Base-by-base conservation (phyloP, 2,797 vertebrate species). In the Thalassophryne amazonica region DNA sequence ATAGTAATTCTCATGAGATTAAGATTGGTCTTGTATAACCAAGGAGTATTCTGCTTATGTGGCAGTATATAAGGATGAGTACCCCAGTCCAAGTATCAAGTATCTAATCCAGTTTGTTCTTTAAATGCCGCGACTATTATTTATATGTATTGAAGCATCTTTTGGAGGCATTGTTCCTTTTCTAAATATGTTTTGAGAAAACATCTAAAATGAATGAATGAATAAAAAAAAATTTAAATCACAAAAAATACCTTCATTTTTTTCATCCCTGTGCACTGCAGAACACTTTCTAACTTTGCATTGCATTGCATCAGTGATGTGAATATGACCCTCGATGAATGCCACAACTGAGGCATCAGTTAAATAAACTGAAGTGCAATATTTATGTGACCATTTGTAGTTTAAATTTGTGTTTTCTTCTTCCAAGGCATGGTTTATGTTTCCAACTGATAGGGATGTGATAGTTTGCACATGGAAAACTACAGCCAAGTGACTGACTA, bases 121-220 rank as follows among this genome's bases (percentile, higher is more conserved):
- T 89, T 89, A 87, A 89, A 89, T 88, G 86, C 64, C 84, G 84
- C 80, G 69, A 71, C 67, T 61, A 66, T 69, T 42, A 46, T 63
- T 81, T 83, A 81, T 81, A 67, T 82, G 73, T 81, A 40, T 63
- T 49, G 54, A 50, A 71, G 59, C 53, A 40, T 47, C 56, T 55
- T 32, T 42, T n/a, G n/a, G 11, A 51, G 60, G 51, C 37, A 55
- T 49, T 49, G 22, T 11, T 68, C 61, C 37, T 42, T 33, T 69
- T 81, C 45, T 38, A 47, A 57, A 43, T 62, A 22, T 65, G 60
- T 69, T 66, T 70, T 66, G 30, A 43, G 47, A 20, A 11, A 37
- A 69, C 76, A 50, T 69, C 51, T 49, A 65, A n/a, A n/a, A n/a
- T n/a, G n/a, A n/a, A n/a, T n/a, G n/a, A n/a, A n/a, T n/a, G n/a